Evolutionary conservation across 64 coral and sea anemone genomes (phyloP), one percentile per base, ranked within the genome.

Genomic region (Orbicella faveolata): DNA sequence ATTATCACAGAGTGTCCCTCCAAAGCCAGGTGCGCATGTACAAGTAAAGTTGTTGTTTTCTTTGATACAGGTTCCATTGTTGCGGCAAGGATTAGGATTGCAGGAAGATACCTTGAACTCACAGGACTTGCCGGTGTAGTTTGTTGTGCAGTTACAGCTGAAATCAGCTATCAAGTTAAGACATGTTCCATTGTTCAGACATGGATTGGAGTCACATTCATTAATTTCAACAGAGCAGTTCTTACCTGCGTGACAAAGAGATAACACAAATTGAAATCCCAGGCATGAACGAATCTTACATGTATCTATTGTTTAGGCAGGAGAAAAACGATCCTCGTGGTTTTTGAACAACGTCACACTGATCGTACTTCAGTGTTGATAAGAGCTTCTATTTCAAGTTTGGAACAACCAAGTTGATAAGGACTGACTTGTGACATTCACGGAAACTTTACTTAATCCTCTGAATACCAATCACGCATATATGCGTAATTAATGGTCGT

Each of bases 101-200:
- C 96, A 98, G 36, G 83, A 86, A 23, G 94, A 83, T 14, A 63
- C 44, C 61, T 75, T 55, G 44, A 74, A 73, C 48, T 98, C 83
- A 83, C 96, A 98, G 23, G 23, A 84, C 73, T 36, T 81, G 1
- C 96, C 96, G 34, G 88, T 98, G 65, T 89, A 93, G 79, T 95
- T 95, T 6, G 88, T 17, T 36, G 74, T 80, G 67, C 96, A 98
- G 0, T 79, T 83, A 63, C 96, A 98, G 73, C 93, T 91, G 76
- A 84, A 93, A 6, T 84, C 84, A 9, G 80, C 87, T 39, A 98
- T 88, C 12, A 91, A 63, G 69, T 98, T 75, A 39, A 6, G 9
- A 75, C 96, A 98, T 37, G 96, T 95, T 74, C 73, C 96, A 54
- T 95, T 98, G 88, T 98, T 90, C 61, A 74, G 78, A 78, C 96